These are phyloP conservation scores for Eufriesea mexicana DNA, from an alignment of 1,140 invertebrate genomes.

Conservation along the genomic window DNA sequence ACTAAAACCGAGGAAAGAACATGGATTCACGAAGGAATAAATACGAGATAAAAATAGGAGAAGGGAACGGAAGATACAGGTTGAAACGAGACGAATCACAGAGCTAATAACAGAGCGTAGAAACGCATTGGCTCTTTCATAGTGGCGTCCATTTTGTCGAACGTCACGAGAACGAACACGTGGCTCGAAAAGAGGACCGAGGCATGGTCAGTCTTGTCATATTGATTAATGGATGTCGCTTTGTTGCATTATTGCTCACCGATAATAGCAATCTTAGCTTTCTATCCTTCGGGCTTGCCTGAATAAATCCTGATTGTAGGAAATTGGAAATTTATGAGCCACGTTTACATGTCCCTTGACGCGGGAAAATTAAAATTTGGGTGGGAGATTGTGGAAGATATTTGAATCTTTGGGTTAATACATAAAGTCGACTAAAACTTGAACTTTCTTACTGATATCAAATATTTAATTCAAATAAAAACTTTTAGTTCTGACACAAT, in stretches of 20 bases:
- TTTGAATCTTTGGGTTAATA: not conserved
- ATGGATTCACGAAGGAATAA: too few relatives aligned
- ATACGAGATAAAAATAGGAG: not conserved
- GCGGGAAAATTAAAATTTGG: not conserved
- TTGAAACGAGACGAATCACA: not conserved
- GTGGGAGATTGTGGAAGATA: not conserved
- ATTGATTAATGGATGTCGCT: slow-evolving; percentile 24
- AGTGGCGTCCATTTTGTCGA: not conserved
- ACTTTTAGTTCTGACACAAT: too few relatives aligned
- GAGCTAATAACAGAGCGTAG: not conserved
- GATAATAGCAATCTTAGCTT: not conserved
- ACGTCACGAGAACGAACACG: not conserved
- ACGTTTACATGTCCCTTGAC: not conserved
- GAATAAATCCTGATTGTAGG: not conserved
- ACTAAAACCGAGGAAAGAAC: not conserved
- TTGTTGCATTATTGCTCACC: not conserved
- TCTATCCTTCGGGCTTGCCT: not conserved
- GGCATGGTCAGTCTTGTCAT: not conserved
- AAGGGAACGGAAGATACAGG: not conserved
- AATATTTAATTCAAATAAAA: too few relatives aligned
- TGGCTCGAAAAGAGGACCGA: not conserved
- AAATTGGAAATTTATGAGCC: not conserved
- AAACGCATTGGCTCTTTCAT: not conserved
- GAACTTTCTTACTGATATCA: too few relatives aligned
- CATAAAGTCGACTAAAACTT: too few relatives aligned